Base-by-base conservation (phyloP, 1,140 invertebrate genomes). In the Drosophila nannoptera region DNA sequence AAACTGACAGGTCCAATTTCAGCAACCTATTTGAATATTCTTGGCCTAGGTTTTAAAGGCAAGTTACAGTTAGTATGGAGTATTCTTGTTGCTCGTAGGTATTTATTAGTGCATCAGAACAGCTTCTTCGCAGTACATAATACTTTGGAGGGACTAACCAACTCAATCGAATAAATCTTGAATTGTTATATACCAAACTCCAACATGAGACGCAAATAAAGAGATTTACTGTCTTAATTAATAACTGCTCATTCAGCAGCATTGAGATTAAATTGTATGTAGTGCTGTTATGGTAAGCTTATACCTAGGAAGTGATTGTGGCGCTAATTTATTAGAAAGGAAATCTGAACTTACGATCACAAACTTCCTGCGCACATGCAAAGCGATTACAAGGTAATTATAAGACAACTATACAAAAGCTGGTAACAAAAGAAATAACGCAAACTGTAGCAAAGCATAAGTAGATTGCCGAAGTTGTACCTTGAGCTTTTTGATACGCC, bases 261-360 rank as follows among this genome's bases (percentile, higher is more conserved):
- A 50, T 42, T n/a, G n/a, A n/a, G 7, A 8, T 11, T 1, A 22
- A 35, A 49, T 56, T 33, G 32, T 29, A 48, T 33, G 14, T 45
- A 32, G 29, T 14, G 6, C 45, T 49, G 45, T 62, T 49, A 31
- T 14, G 29, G 29, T 54, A 33, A 22, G 33, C 40, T 42, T 33
- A 38, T 29, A 35, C 42, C 31, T 66, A 74, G 75, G 76, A 78
- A 78, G 66, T 60, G 31, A 62, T 42, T 45, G 49, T 36, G 48
- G 55, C 70, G 16, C 45, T 66, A n/a, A 33, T 61, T 40, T 58
- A 72, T 80, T 46, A 63, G 75, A 80, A 78, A 77, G 63, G 64
- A 78, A 67, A 60, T 65, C 54, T 43, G 40, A 52, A 55, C 36
- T 55, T 42, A 12, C 56, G 42, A 48, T 61, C 58, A 33, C 49